These are phyloP conservation scores for Leptoteleia sp. DNA, from an alignment of 1,140 invertebrate genomes.

Conservation along the genomic window DNA sequence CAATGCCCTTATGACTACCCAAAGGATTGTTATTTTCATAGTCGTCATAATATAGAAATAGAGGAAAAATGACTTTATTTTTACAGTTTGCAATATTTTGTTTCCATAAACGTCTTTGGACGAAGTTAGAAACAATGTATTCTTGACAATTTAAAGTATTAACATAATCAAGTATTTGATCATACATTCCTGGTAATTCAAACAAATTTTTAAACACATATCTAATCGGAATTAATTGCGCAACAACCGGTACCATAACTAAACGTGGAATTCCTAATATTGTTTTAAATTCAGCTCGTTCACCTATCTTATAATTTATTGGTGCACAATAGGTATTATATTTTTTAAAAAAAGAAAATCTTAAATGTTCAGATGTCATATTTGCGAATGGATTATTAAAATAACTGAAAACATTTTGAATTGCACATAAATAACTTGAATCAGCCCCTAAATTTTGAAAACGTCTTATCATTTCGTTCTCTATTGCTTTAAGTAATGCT, in stretches of 20 bases:
- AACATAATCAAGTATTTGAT: background rate
- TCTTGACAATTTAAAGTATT: background rate
- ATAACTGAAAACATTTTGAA: too few species aligned
- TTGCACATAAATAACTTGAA: too few species aligned
- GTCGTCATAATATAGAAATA: background rate
- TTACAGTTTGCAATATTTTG: background rate
- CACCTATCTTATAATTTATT: background rate
- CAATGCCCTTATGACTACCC: background rate
- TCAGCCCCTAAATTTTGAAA: too few species aligned
- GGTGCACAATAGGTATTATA: too few species aligned
- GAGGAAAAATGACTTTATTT: background rate
- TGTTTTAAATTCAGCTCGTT: background rate
- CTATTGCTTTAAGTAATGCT: too few species aligned
- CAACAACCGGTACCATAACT: background rate
- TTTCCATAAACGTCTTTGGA: constrained; percentile 1
- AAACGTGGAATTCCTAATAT: background rate
- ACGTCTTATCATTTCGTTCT: too few species aligned
- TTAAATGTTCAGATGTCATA: too few species aligned
- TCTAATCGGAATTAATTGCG: background rate
- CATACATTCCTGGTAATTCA: background rate
- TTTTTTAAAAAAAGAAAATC: too few species aligned
- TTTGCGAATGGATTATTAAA: too few species aligned
- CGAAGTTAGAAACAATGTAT: background rate
- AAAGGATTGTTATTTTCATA: constrained; percentile 1
- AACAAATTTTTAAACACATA: background rate